Evolutionary conservation across 2,888 invertebrate species (phyloP).

Genomic region (Bombylius major): DNA sequence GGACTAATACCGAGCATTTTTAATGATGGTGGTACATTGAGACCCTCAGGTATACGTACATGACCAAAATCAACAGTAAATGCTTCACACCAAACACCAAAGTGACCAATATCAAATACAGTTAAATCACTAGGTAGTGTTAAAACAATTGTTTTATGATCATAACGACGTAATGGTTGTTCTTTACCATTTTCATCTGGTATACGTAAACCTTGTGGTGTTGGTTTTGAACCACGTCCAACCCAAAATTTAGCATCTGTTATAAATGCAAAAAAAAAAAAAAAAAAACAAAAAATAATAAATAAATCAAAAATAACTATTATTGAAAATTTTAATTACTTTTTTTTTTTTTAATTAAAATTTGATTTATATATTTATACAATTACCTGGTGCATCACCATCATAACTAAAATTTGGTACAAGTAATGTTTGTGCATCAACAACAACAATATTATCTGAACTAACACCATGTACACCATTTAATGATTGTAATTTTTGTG

Average conservation of each 20-base stretch:
- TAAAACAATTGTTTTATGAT: slow-evolving; percentile 76
- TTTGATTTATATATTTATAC: not conserved
- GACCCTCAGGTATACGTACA: slow-evolving; percentile 55
- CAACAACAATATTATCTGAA: slow-evolving; percentile 77
- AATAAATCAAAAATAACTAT: not conserved
- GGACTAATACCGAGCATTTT: slow-evolving; percentile 89
- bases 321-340: too few relatives aligned
- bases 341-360: too few relatives aligned
- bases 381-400: slow-evolving; percentile 78
- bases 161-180: slow-evolving; percentile 63
- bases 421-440: slow-evolving; percentile 84
- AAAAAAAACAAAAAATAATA: not conserved
- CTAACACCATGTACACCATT: slow-evolving; percentile 71
- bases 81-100: slow-evolving; percentile 87
- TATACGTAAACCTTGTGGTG: slow-evolving; percentile 70
- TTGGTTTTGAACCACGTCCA: slow-evolving; percentile 67
- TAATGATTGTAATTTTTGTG: slow-evolving; percentile 64
- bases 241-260: slow-evolving; percentile 91
- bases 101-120: slow-evolving; percentile 83
- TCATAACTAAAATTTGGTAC: slow-evolving; percentile 86
- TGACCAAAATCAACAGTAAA: slow-evolving; percentile 90
- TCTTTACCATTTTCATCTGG: slow-evolving; percentile 87
- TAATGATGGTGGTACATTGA: slow-evolving; percentile 80
- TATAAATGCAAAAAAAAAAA: not conserved
- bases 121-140: slow-evolving; percentile 81